These are phyloP conservation scores for Laticauda colubrina DNA, from an alignment of 2,113 vertebrate species.

Conservation along the genomic window DNA sequence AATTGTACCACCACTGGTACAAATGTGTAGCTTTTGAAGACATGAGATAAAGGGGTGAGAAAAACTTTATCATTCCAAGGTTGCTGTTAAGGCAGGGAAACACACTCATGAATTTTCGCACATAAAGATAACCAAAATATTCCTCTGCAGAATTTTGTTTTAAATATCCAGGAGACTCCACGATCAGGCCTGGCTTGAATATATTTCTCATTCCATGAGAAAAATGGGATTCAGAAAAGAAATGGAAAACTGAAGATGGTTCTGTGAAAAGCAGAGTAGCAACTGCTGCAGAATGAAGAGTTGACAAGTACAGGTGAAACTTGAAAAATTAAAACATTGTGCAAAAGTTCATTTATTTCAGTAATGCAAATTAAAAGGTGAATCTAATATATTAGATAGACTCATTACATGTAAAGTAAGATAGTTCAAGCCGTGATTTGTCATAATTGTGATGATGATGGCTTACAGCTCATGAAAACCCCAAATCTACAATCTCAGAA, in stretches of 20 bases:
- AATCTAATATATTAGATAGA: no score
- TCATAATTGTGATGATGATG: no score
- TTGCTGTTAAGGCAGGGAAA: background rate
- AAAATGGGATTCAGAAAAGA: background rate
- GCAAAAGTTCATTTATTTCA: no score
- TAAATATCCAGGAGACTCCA: background rate
- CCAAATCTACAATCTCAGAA: no score
- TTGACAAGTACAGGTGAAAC: no score
- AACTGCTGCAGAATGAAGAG: background rate
- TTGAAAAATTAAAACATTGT: no score
- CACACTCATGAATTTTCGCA: background rate
- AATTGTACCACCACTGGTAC: background rate
- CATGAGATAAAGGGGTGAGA: background rate
- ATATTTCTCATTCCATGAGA: background rate
- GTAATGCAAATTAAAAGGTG: no score
- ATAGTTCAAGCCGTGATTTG: no score
- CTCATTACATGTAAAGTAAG: no score
- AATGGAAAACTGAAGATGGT: background rate
- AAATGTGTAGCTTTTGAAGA: background rate
- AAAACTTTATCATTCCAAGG: background rate
- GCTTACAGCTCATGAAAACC: no score
- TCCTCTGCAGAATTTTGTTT: background rate
- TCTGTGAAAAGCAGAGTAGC: no score
- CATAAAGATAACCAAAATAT: background rate
- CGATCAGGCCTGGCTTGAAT: background rate